These are phyloP conservation scores for Gobio occitaniae DNA, from an alignment of 2,797 vertebrate species.

Conservation along the genomic window DNA sequence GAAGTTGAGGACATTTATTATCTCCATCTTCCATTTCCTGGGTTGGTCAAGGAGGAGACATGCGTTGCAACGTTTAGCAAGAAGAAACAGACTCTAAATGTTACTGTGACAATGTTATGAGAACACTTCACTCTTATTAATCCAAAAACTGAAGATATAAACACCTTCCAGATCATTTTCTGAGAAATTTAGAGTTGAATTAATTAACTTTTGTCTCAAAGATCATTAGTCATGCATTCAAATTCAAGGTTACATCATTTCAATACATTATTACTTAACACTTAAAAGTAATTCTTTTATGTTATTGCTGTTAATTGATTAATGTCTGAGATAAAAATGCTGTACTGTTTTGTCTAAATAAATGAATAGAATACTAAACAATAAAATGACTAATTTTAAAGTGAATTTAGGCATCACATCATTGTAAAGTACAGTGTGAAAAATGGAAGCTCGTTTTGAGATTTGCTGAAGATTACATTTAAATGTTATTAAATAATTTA, in stretches of 20 bases:
- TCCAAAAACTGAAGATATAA: neutral
- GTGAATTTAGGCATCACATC: neutral
- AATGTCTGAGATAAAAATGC: neutral
- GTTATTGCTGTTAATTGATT: neutral
- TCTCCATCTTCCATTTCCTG: conserved; percentile 82
- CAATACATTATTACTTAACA: neutral
- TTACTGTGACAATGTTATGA: conserved; percentile 75
- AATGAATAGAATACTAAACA: neutral
- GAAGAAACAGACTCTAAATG: conserved; percentile 74
- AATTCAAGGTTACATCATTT: neutral
- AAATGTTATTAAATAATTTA: neutral
- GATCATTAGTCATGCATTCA: neutral
- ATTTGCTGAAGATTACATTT: neutral
- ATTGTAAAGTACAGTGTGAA: neutral
- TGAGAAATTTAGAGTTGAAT: neutral
- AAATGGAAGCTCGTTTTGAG: neutral
- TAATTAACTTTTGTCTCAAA: neutral
- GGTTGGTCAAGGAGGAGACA: conserved; percentile 78
- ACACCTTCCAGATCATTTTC: neutral
- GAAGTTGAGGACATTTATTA: conserved; percentile 84
- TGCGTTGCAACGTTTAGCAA: conserved; percentile 82
- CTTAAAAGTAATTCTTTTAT: neutral
- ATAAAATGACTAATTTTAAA: neutral
- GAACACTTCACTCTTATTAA: neutral
- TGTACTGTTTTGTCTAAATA: neutral